A percentile compares a stretch with the other conserved stretches of the same genome.
Evolutionary conservation across 2,113 vertebrate species (phyloP).

Genomic region (Cnemophilus loriae): DNA sequence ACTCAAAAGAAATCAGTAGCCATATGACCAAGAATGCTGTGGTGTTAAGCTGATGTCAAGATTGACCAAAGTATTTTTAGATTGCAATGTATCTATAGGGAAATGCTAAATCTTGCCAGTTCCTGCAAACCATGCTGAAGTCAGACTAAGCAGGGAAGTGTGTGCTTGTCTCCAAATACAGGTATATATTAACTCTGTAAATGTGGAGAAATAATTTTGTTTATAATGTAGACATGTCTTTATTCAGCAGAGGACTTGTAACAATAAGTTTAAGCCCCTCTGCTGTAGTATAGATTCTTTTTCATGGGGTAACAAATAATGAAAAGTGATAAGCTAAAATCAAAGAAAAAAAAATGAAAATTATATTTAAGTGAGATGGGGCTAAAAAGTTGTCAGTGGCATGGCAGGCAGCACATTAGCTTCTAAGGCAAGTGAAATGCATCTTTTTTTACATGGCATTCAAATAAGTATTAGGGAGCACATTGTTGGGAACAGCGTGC

Average conservation of each 20-base stretch:
- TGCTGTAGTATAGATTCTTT: neutral
- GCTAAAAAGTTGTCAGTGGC: neutral
- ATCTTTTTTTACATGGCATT: neutral
- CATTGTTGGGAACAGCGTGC: neutral
- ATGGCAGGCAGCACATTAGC: neutral
- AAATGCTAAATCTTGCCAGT: neutral
- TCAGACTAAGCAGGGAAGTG: neutral
- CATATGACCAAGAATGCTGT: neutral
- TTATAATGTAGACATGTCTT: neutral
- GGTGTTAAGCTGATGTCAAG: neutral
- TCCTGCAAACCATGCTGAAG: neutral
- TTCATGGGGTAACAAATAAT: neutral
- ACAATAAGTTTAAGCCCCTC: neutral
- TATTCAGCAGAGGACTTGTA: neutral
- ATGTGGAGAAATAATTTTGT: neutral
- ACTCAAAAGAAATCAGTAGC: neutral
- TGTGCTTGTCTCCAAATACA: neutral
- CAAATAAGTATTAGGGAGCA: neutral
- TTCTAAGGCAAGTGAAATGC: neutral
- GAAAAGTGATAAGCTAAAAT: neutral
- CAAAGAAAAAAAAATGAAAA: neutral
- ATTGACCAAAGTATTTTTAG: neutral
- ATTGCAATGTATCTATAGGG: neutral
- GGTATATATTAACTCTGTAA: neutral
- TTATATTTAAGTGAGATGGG: neutral